Percentiles rank a stretch among this genome's conserved stretches.
Evolutionary conservation across 2,797 vertebrate species (phyloP).

Genomic region (Cephalopachus bancanus): DNA sequence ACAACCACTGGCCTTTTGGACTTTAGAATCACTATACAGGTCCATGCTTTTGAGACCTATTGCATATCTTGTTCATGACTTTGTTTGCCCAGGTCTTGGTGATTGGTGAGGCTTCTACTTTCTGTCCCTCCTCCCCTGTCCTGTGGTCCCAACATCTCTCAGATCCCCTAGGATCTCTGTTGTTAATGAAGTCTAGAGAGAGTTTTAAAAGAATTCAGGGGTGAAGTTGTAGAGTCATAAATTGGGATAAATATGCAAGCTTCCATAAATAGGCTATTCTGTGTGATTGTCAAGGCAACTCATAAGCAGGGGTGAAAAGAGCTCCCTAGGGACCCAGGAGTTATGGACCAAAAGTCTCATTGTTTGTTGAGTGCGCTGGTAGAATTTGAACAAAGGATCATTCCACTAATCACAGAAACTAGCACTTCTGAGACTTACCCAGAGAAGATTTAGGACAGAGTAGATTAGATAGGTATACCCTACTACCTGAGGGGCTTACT

Average conservation of each 20-base stretch:
- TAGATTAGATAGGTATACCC: not conserved
- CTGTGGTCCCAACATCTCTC: conserved; percentile 28
- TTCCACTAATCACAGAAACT: conserved; percentile 38
- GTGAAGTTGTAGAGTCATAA: conserved; percentile 72
- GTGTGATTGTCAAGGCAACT: conserved; percentile 39
- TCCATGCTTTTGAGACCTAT: not conserved
- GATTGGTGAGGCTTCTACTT: not conserved
- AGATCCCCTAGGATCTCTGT: conserved; percentile 28
- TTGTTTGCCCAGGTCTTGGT: not conserved
- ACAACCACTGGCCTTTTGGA: not conserved
- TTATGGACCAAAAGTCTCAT: conserved; percentile 55
- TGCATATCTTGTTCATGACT: not conserved
- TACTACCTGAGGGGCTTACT: not conserved
- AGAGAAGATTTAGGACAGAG: not conserved
- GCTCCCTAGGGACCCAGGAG: conserved; percentile 52
- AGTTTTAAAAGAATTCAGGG: conserved; percentile 71
- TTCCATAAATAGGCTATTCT: conserved; percentile 56
- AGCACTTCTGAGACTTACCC: conserved; percentile 37
- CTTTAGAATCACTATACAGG: not conserved
- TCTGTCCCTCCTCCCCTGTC: not conserved
- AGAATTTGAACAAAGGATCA: conserved; percentile 63
- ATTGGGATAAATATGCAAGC: conserved; percentile 72
- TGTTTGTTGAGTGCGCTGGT: conserved; percentile 35
- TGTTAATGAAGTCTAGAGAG: conserved; percentile 62
- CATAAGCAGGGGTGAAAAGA: conserved; percentile 54